A percentile compares a stretch with the other conserved stretches of the same genome.
phyloP scores from a whole-genome alignment of 2,113 vertebrate species.

The Atrichornis clamosus region DNA sequence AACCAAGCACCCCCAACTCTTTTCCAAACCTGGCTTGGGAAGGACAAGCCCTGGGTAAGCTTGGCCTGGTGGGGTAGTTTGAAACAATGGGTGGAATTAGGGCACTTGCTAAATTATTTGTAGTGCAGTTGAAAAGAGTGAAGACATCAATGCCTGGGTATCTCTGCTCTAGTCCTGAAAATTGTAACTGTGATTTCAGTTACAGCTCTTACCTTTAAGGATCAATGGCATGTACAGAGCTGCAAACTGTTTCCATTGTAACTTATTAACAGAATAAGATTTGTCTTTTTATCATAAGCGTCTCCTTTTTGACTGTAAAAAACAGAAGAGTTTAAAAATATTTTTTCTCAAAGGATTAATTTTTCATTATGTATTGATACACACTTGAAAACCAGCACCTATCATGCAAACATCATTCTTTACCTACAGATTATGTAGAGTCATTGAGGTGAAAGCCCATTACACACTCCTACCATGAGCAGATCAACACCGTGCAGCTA shows the following conservation, averaged over 20 bases:
- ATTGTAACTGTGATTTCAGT: neutral
- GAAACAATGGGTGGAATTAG: neutral
- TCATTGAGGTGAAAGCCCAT: neutral
- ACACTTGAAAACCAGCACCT: neutral
- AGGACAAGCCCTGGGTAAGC: neutral
- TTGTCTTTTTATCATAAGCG: neutral
- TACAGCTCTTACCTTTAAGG: neutral
- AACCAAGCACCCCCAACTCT: neutral
- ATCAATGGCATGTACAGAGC: neutral
- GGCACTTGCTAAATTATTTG: neutral
- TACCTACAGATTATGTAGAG: neutral
- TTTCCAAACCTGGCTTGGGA: neutral
- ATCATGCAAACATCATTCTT: neutral
- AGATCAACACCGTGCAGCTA: neutral
- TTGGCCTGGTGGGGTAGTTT: fast-evolving
- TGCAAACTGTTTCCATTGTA: neutral
- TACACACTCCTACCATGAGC: neutral
- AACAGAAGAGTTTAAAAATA: neutral
- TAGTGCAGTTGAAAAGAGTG: neutral
- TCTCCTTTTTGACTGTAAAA: neutral
- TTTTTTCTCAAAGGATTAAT: neutral
- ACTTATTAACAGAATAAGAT: neutral
- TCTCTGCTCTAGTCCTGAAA: neutral
- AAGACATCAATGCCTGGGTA: neutral
- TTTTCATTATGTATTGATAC: neutral